Conservation (phyloP, 2,888 invertebrate genomes). For the Proisotoma minuta region DNA sequence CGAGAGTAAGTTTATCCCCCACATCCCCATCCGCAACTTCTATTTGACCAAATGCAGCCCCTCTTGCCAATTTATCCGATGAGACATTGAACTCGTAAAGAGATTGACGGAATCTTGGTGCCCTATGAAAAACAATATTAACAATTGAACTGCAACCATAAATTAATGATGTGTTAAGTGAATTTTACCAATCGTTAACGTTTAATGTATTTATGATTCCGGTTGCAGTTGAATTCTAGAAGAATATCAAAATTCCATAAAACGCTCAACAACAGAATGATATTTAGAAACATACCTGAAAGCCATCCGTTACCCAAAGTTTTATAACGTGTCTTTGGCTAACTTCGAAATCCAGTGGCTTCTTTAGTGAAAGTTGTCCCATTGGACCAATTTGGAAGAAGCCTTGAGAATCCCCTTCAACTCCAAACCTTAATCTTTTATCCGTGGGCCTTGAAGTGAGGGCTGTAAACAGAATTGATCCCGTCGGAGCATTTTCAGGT, state of each 20-base stretch:
- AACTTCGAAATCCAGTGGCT: conserved; percentile 73
- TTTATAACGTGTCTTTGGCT: conserved; percentile 65
- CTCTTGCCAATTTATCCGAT: conserved; percentile 43
- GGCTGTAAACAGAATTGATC: conserved; percentile 65
- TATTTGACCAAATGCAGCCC: conserved; percentile 58
- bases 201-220: conserved; percentile 76
- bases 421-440: conserved; percentile 47
- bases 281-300: conserved; percentile 55
- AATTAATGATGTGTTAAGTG: not conserved
- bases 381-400: conserved; percentile 53
- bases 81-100: conserved; percentile 71
- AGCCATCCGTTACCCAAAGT: conserved; percentile 75
- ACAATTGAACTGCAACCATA: not conserved
- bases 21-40: conserved; percentile 84
- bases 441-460: conserved; percentile 63
- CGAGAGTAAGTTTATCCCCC: conserved; percentile 68
- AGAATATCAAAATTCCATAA: conserved; percentile 34
- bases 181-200: conserved; percentile 70
- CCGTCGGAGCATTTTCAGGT: conserved; percentile 70
- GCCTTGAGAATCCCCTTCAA: conserved; percentile 40
- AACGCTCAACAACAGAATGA: not conserved
- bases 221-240: conserved; percentile 76
- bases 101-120: conserved; percentile 79
- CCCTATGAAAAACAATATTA: conserved; percentile 52
- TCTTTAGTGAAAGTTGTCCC: conserved; percentile 72